Evolutionary conservation across 2,888 invertebrate genomes (phyloP), one percentile per base, ranked within the genome.

Genomic region (Coremacera marginata): DNA sequence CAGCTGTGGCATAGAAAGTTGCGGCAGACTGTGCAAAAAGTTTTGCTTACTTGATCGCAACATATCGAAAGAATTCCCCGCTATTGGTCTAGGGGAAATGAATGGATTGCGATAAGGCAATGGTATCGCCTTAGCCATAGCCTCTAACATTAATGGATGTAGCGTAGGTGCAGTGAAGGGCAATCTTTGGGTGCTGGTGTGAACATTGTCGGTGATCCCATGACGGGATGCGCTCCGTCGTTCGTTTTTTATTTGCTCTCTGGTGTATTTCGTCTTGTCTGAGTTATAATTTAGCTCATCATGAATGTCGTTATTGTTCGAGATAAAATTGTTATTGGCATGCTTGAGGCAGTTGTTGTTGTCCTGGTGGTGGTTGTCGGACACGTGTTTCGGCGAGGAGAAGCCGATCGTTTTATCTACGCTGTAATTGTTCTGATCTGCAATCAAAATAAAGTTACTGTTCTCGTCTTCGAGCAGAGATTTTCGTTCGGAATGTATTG

Each of bases 401-500:
- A 55, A 55, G 25, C 31, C 16, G 74, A 37, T 55, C 22, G 55
- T 8, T 14, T 52, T 34, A 70, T 80, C 81, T 72, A 75, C 81
- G 70, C 79, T 83, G 78, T 79, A 83, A 77, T 81, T 86, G 70
- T 81, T 81, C 73, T 79, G 80, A 65, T 75, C 75, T 7, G 70
- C 49, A 5, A 75, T 37, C 78, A 90, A 84, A 81, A 96, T 94
- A 80, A 96, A 91, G 89, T 96, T 96, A 88, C 95, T 94, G 89
- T 96, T 96, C 90, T 96, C 96, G 89, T 96, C 96, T 89, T 95
- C 94, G 27, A 95, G 82, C 34, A 67, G 22, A 9, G 65, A 67
- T 52, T 63, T 65, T 25, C 67, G 34, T 44, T 74, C 74, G 25
- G 37, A n/a, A 44, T 52, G 55, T 34, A 51, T 19, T 22, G 74